phyloP scores from a whole-genome alignment of 2,797 vertebrate species.

The Falco columbarius region DNA sequence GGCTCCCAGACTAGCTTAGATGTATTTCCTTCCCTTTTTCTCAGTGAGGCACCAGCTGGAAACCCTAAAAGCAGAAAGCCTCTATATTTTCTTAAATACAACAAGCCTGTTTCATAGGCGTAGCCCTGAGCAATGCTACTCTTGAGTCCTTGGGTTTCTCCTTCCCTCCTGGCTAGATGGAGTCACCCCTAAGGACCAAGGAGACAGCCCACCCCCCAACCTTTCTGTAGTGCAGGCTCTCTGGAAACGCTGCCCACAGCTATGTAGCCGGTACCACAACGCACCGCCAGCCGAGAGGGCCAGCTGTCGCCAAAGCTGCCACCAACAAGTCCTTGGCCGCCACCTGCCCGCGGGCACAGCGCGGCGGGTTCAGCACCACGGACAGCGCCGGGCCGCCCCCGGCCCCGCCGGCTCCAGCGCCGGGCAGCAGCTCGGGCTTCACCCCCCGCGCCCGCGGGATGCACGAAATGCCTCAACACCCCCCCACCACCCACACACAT shows the following conservation, averaged over 20 bases:
- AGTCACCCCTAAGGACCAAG: background rate
- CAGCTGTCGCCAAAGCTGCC: background rate
- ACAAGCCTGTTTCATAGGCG: background rate
- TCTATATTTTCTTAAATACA: background rate
- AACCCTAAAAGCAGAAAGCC: background rate
- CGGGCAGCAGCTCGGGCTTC: background rate
- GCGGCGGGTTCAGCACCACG: slow-evolving; percentile 45
- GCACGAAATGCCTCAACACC: background rate
- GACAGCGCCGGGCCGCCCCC: background rate
- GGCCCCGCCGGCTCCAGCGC: too few species aligned
- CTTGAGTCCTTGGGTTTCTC: background rate
- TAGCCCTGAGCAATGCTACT: background rate
- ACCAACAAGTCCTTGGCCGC: rapidly evolving
- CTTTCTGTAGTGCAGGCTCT: rapidly evolving
- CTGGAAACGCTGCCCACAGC: background rate
- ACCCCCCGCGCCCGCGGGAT: rapidly evolving
- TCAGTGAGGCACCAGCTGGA: background rate
- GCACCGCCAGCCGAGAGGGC: rapidly evolving
- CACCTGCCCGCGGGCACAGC: rapidly evolving
- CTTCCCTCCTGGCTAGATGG: background rate
- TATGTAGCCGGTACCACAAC: rapidly evolving
- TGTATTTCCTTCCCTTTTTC: background rate
- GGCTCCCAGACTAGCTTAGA: background rate
- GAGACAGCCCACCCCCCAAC: background rate
- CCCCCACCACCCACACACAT: rapidly evolving